These are phyloP conservation scores for Datnioides undecimradiatus DNA, from an alignment of 2,113 vertebrate genomes.

Conservation along the genomic window DNA sequence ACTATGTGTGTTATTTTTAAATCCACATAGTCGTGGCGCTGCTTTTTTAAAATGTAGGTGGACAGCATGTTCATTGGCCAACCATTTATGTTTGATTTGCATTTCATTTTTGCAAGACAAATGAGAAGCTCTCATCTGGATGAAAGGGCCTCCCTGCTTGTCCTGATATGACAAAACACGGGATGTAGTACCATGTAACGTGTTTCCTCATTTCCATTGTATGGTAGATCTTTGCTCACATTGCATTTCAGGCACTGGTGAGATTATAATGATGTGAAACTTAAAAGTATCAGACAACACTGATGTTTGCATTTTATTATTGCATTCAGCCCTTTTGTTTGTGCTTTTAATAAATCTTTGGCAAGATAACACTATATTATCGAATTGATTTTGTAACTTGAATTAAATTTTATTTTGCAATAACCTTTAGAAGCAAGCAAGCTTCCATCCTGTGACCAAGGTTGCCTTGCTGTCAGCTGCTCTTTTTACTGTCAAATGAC, in stretches of 20 bases:
- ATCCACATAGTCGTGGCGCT: not conserved
- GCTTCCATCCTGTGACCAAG: not conserved
- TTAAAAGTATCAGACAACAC: not conserved
- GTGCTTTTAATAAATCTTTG: not conserved
- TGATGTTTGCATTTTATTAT: not conserved
- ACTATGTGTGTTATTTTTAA: not conserved
- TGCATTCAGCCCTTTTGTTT: not conserved
- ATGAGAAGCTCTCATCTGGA: not conserved
- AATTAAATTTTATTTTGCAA: not conserved
- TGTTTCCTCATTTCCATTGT: not conserved
- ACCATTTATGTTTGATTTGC: constrained; percentile 13
- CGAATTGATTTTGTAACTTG: not conserved
- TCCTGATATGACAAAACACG: not conserved
- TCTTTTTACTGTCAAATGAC: not conserved
- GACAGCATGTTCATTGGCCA: not conserved
- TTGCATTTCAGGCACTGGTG: not conserved
- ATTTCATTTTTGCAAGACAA: constrained; percentile 64
- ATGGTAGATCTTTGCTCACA: not conserved
- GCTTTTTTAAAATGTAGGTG: not conserved
- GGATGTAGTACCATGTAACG: not conserved
- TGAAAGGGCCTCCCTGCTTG: not conserved
- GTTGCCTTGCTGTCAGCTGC: not conserved
- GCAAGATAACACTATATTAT: not conserved
- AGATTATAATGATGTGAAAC: not conserved
- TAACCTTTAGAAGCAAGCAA: not conserved